A percentile compares a stretch with the other conserved stretches of the same genome.
Evolutionary conservation across 1,140 invertebrate species (phyloP).

Genomic region (Diprion similis): DNA sequence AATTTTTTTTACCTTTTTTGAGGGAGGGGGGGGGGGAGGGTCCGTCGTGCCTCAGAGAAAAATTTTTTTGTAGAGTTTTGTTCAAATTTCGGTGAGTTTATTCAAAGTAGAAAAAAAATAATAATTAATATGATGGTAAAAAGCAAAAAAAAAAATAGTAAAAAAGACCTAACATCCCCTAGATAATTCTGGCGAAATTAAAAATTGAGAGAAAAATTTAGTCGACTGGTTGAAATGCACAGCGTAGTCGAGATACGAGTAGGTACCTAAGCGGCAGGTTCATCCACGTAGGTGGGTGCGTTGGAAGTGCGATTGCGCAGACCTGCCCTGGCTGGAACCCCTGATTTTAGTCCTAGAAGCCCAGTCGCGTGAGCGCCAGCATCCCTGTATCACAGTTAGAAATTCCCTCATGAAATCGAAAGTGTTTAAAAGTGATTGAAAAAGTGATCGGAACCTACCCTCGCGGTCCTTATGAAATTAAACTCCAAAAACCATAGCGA

Average conservation of each 20-base stretch:
- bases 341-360: slow-evolving; percentile 1
- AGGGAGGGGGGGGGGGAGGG: too few species aligned
- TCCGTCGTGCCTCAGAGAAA: too few species aligned
- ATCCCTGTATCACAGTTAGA: not conserved
- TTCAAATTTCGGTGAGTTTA: too few species aligned
- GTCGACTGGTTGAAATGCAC: too few species aligned
- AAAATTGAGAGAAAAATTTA: too few species aligned
- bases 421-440: not conserved
- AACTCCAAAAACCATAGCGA: not conserved
- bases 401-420: not conserved
- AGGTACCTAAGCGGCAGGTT: not conserved
- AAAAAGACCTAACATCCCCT: too few species aligned
- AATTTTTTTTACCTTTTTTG: too few species aligned
- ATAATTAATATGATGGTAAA: too few species aligned
- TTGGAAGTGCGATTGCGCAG: not conserved
- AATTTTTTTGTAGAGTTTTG: too few species aligned
- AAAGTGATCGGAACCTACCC: not conserved
- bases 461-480: not conserved
- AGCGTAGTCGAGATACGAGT: not conserved
- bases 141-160: too few species aligned
- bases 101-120: too few species aligned
- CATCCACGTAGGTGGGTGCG: not conserved
- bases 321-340: slow-evolving; percentile 3
- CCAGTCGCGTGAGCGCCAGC: slow-evolving; percentile 3
- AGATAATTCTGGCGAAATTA: too few species aligned